Conservation (phyloP, 2,113 vertebrate genomes). For the Phalacrocorax brasilianus region DNA sequence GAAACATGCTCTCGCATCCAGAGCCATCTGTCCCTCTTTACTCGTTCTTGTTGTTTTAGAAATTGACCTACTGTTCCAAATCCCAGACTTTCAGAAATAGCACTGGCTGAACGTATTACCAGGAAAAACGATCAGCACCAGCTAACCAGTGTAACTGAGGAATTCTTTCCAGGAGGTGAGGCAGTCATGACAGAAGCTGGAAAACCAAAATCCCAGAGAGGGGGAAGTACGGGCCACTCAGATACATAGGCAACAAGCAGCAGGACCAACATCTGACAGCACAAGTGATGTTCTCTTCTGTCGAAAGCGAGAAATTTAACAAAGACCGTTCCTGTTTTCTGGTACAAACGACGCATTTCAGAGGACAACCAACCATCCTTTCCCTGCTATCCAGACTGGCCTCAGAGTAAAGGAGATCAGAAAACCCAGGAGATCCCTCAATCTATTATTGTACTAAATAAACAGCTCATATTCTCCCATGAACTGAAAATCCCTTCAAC, state of each 20-base stretch:
- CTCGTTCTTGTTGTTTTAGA: conserved; percentile 25
- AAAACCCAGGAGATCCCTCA: background rate
- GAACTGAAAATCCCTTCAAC: background rate
- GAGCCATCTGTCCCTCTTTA: conserved; percentile 46
- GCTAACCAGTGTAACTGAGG: background rate
- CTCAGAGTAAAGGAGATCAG: background rate
- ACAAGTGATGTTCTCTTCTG: background rate
- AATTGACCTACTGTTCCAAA: conserved; percentile 66
- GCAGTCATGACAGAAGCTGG: conserved; percentile 20
- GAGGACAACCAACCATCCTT: background rate
- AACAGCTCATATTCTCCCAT: background rate
- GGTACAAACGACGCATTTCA: background rate
- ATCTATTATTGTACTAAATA: background rate
- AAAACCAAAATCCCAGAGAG: background rate
- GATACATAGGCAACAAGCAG: background rate
- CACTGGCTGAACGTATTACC: conserved; percentile 31
- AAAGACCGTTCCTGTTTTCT: background rate
- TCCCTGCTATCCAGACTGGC: background rate
- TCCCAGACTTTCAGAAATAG: conserved; percentile 51
- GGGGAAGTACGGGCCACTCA: background rate
- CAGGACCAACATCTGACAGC: background rate
- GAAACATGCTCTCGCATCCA: conserved; percentile 12
- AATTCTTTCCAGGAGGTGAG: conserved; percentile 12
- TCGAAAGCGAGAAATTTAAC: background rate
- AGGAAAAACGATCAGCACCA: background rate